Conservation (phyloP, 92 coral and sea anemone genomes). For the Galaxea fascicularis region DNA sequence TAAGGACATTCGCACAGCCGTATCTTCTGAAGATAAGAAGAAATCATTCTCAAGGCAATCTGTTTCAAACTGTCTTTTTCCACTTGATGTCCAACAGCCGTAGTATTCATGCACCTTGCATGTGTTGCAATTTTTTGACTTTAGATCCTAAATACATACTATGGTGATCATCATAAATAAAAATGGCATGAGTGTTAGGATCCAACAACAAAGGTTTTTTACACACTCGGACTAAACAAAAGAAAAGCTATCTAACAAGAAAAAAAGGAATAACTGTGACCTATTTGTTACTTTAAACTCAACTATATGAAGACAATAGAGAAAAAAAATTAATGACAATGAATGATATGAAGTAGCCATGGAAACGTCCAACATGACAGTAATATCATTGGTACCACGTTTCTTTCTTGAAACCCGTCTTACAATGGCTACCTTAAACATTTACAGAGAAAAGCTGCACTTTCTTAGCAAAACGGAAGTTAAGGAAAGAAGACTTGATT, state of each 20-base stretch:
- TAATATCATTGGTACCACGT: background rate
- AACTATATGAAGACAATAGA: background rate
- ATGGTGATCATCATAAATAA: constrained; percentile 30
- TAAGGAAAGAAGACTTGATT: constrained; percentile 8
- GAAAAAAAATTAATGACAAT: background rate
- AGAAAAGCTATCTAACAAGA: background rate
- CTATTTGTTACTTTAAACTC: background rate
- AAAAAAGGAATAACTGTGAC: background rate
- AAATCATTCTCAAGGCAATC: constrained; percentile 28
- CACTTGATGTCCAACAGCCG: constrained; percentile 35
- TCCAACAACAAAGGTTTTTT: constrained; percentile 6
- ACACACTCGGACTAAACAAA: background rate
- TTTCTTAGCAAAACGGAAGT: background rate
- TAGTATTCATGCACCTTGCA: constrained; percentile 62
- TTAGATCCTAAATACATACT: constrained; percentile 51
- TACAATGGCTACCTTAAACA: background rate
- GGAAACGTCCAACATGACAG: background rate
- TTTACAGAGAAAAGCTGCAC: background rate
- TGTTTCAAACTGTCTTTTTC: constrained; percentile 25
- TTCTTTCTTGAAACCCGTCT: background rate
- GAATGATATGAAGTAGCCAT: background rate
- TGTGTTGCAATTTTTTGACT: constrained; percentile 45
- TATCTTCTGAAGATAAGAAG: constrained; percentile 61
- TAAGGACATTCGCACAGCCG: constrained; percentile 40
- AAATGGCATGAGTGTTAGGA: constrained; percentile 28